Base-by-base conservation (phyloP, 2,888 invertebrate species). In the Fragum sueziense region DNA sequence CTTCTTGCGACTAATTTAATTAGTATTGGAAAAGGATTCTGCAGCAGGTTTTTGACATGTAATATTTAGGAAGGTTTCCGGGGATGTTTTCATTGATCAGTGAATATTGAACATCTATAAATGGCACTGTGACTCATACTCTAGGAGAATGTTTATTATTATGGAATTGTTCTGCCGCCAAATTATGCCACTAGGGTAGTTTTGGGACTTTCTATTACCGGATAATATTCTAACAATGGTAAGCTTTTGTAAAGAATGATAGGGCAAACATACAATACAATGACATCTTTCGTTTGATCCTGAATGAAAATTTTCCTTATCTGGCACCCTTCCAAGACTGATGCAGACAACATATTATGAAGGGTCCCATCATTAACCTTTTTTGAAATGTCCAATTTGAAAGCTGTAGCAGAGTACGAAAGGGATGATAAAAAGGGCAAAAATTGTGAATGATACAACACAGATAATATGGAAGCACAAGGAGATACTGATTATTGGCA, bases 51-150 rank as follows among this genome's bases (percentile, higher is more conserved):
- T 47, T 27, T 57, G 57, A 57, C 57, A 4, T 57, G 25, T 22
- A 57, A 57, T 6, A 57, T 57, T 27, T 27, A 14, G 65, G 65
- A 65, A 41, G 27, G 65, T 65, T 65, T 65, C 41, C 11, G 61
- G 29, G 65, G 65, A 65, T 41, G 65, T 65, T 65, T 61, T 65
- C 65, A 65, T 65, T 65, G 65, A 65, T 65, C 41, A 65, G 41
- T 41, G 65, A 65, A 65, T 65, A 65, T 65, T 65, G 65, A 65
- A 65, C 65, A 65, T 65, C 65, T 65, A 65, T 65, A 65, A 41
- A 41, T 25, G 65, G 65, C 9, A 65, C 25, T 2, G 27, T 65
- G 65, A 65, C 65, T 65, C 65, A 65, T 37, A 6, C 41, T 65
- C 41, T 41, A 22, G 29, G 20, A 62, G 33, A 62, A 41, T 65